phyloP scores from a whole-genome alignment of 2,888 invertebrate genomes.

The Parnassius mnemosyne region DNA sequence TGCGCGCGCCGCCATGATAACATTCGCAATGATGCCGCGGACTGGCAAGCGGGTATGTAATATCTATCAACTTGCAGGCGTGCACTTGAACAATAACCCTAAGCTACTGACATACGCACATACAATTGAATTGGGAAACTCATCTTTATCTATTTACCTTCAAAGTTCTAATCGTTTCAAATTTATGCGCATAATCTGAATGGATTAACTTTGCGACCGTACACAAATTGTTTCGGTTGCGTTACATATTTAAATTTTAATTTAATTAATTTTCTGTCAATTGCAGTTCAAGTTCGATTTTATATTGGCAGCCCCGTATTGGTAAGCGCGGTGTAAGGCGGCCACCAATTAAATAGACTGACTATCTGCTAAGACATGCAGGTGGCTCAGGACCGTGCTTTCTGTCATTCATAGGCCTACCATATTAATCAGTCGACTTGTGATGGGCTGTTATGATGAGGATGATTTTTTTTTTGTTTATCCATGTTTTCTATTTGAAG shows the following conservation, averaged over 20 bases:
- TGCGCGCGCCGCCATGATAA: conserved; percentile 70
- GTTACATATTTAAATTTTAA: background rate
- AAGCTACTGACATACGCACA: conserved; percentile 34
- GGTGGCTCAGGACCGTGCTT: too few relatives aligned
- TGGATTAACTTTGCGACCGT: background rate
- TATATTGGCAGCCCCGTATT: too few relatives aligned
- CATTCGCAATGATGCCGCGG: conserved; percentile 53
- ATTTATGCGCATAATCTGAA: conserved; percentile 25
- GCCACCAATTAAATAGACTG: too few relatives aligned
- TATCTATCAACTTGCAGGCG: conserved; percentile 16
- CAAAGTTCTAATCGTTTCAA: conserved; percentile 20
- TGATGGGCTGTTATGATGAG: too few relatives aligned
- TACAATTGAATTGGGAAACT: conserved; percentile 38
- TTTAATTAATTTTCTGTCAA: background rate
- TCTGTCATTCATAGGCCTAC: too few relatives aligned
- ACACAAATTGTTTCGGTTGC: conserved; percentile 3
- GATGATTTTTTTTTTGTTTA: too few relatives aligned
- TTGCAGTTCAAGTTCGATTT: background rate
- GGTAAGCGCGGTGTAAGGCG: too few relatives aligned
- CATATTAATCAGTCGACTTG: too few relatives aligned
- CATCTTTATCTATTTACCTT: conserved; percentile 26
- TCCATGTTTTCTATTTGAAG: too few relatives aligned
- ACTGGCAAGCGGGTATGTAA: conserved; percentile 34
- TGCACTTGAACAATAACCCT: conserved; percentile 41
- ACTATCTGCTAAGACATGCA: too few relatives aligned